These are phyloP conservation scores for Bellardia pandia DNA, from an alignment of 2,888 invertebrate species.

Conservation along the genomic window DNA sequence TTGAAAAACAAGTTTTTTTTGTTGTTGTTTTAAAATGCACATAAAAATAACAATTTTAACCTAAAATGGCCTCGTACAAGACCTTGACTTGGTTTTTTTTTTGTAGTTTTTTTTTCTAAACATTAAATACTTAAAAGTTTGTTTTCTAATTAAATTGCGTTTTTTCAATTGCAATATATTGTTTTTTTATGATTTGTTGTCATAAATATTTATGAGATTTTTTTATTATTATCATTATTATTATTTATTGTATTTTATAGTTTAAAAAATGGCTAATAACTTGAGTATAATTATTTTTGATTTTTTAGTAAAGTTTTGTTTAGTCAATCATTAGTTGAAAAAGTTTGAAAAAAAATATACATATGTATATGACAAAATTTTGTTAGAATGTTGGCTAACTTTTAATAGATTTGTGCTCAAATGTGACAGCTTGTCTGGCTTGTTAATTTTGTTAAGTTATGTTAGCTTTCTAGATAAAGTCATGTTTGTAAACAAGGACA, in stretches of 20 bases:
- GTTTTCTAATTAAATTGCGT: constrained; percentile 27
- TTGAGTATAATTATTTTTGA: not conserved
- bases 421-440: too few relatives aligned
- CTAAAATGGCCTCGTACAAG: constrained; percentile 67
- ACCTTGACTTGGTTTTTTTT: constrained; percentile 71
- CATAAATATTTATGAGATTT: not conserved
- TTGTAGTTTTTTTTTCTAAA: constrained; percentile 3
- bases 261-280: not conserved
- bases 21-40: not conserved
- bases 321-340: too few relatives aligned
- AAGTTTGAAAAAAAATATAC: too few relatives aligned
- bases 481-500: too few relatives aligned
- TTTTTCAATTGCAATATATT: constrained; percentile 41
- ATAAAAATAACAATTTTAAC: constrained; percentile 55
- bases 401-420: too few relatives aligned
- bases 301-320: not conserved
- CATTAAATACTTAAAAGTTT: constrained; percentile 6
- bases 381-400: too few relatives aligned
- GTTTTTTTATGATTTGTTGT: not conserved
- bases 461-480: too few relatives aligned
- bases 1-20: constrained; percentile 42
- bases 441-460: too few relatives aligned
- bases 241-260: not conserved
- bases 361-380: too few relatives aligned
- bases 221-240: not conserved